These are phyloP conservation scores for Lasioglossum pauxillum DNA, from an alignment of 2,888 invertebrate genomes.

Conservation along the genomic window DNA sequence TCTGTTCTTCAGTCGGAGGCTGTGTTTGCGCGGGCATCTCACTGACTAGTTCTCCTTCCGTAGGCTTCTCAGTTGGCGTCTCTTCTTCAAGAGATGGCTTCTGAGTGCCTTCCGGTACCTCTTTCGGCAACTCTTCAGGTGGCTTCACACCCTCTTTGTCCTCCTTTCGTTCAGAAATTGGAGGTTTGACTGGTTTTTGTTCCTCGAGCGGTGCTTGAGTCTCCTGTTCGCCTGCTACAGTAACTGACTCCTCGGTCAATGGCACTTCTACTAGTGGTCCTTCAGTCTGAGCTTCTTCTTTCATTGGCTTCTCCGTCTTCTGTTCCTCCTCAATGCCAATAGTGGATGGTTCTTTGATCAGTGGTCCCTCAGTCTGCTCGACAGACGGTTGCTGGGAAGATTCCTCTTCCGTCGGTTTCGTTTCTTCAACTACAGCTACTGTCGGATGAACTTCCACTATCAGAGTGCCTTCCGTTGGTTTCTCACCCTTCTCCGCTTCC, in stretches of 20 bases:
- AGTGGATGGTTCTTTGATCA: conserved; percentile 53
- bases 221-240: conserved; percentile 54
- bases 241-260: conserved; percentile 57
- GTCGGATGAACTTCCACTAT: conserved; percentile 38
- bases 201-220: conserved; percentile 41
- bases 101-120: conserved; percentile 42
- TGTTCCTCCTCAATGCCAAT: conserved; percentile 53
- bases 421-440: conserved; percentile 36
- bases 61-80: conserved; percentile 52
- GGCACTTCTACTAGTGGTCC: conserved; percentile 24
- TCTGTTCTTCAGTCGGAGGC: conserved; percentile 53
- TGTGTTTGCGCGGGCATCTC: conserved; percentile 46
- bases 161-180: conserved; percentile 60
- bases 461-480: conserved; percentile 43
- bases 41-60: conserved; percentile 35
- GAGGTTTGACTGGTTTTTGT: conserved; percentile 40
- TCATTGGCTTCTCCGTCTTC: conserved; percentile 36
- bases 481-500: conserved; percentile 8
- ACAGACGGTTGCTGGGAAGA: conserved; percentile 54
- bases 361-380: conserved; percentile 59
- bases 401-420: conserved; percentile 66
- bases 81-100: conserved; percentile 59
- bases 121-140: conserved; percentile 24
- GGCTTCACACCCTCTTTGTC: conserved; percentile 40
- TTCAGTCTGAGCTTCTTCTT: conserved; percentile 40